Percentiles rank a stretch among this genome's conserved stretches.
Conservation (phyloP, 2,888 invertebrate genomes). For the Mayetiola destructor region DNA sequence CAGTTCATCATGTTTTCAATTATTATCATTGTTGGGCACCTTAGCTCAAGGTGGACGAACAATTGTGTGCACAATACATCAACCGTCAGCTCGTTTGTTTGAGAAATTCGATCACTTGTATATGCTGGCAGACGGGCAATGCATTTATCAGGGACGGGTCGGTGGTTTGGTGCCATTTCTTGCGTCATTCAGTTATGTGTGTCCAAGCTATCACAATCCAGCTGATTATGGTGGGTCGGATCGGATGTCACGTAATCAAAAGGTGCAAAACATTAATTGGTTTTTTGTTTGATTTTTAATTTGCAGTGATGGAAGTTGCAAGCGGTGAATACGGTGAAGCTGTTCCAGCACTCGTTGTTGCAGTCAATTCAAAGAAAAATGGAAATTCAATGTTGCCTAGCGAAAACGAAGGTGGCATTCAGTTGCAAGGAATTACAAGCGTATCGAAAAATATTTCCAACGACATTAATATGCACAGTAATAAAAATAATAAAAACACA, state of each 20-base stretch:
- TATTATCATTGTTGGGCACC: constrained; percentile 74
- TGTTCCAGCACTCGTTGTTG: constrained; percentile 67
- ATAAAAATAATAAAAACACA: constrained; percentile 23
- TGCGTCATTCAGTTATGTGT: constrained; percentile 67
- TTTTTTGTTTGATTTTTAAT: neutral
- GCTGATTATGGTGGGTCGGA: constrained; percentile 73
- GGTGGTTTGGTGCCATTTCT: constrained; percentile 70
- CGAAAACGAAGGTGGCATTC: constrained; percentile 33
- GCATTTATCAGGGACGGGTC: constrained; percentile 80
- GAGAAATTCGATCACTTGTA: constrained; percentile 93
- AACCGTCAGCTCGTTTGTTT: constrained; percentile 87
- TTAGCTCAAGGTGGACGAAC: constrained; percentile 78
- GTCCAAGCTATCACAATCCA: constrained; percentile 92
- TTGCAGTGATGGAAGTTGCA: constrained; percentile 84
- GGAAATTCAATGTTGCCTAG: constrained; percentile 32
- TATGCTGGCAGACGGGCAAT: constrained; percentile 82
- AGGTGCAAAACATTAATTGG: neutral
- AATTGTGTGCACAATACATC: constrained; percentile 91
- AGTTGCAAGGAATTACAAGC: constrained; percentile 14
- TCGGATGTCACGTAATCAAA: neutral
- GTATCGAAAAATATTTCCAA: constrained; percentile 20
- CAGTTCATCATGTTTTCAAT: constrained; percentile 87
- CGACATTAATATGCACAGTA: constrained; percentile 32
- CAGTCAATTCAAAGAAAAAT: constrained; percentile 67
- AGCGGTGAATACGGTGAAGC: constrained; percentile 89